phyloP scores from a whole-genome alignment of 2,113 vertebrate species.

The Gnathonemus echidnorhynchus region DNA sequence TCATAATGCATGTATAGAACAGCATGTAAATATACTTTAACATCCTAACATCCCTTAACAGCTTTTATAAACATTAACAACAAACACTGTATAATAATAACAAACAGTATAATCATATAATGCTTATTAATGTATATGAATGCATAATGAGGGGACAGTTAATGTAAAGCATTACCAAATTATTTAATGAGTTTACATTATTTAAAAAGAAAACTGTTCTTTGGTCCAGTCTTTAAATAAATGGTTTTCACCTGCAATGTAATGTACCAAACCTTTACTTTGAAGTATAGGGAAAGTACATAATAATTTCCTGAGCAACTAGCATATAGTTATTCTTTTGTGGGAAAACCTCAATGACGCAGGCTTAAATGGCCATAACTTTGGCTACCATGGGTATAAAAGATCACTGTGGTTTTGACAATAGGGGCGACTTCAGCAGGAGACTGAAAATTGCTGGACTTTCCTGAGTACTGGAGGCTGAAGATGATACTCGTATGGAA shows the following conservation, averaged over 20 bases:
- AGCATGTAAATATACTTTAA: neutral
- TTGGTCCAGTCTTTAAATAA: neutral
- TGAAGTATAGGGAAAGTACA: neutral
- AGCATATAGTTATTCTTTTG: neutral
- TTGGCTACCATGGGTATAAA: neutral
- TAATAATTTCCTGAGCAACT: neutral
- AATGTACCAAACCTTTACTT: neutral
- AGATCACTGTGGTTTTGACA: neutral
- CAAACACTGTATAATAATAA: too few species aligned
- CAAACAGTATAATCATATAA: too few species aligned
- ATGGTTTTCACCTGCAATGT: neutral
- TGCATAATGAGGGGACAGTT: too few species aligned
- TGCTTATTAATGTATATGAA: too few species aligned
- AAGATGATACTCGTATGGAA: neutral
- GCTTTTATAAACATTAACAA: neutral
- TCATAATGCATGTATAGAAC: neutral
- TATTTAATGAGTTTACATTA: neutral
- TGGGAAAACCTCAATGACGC: neutral
- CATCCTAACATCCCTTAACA: neutral
- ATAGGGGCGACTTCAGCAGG: neutral
- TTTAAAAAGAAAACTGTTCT: neutral
- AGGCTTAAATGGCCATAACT: neutral
- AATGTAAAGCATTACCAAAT: too few species aligned
- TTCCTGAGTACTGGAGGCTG: neutral
- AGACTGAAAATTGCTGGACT: neutral